Evolutionary conservation across 2,113 vertebrate species (phyloP).

Genomic region (Orycteropus afer): DNA sequence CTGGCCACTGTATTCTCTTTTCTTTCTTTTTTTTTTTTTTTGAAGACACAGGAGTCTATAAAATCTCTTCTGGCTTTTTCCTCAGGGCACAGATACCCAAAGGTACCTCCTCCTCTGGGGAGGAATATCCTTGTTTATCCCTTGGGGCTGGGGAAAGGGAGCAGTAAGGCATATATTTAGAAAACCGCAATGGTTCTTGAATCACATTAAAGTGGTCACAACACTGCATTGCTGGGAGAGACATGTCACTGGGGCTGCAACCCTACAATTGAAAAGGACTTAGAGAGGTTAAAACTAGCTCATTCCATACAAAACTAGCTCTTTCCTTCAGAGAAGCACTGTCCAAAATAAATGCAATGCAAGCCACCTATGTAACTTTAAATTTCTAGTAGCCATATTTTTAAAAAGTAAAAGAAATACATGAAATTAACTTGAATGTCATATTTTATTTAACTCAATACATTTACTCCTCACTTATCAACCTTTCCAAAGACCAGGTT

Average conservation of each 20-base stretch:
- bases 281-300: not conserved
- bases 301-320: not conserved
- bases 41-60: not conserved
- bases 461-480: no score
- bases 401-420: not conserved
- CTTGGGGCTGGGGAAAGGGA: not conserved
- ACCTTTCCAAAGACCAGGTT: not conserved
- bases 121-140: not conserved
- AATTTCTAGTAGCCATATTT: not conserved
- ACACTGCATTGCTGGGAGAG: not conserved
- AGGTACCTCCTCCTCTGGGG: not conserved
- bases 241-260: not conserved
- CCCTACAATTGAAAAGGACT: not conserved
- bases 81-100: not conserved
- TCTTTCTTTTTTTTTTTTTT: constrained; percentile 10
- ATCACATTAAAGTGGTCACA: not conserved
- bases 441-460: not conserved
- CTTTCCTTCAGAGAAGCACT: not conserved
- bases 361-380: not conserved
- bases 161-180: not conserved
- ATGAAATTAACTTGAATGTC: not conserved
- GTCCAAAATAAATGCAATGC: not conserved
- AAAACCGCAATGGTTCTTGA: not conserved
- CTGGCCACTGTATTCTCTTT: not conserved
- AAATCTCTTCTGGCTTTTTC: not conserved